These are phyloP conservation scores for Takifugu rubripes DNA, from an alignment of 2,797 vertebrate genomes.

Conservation along the genomic window DNA sequence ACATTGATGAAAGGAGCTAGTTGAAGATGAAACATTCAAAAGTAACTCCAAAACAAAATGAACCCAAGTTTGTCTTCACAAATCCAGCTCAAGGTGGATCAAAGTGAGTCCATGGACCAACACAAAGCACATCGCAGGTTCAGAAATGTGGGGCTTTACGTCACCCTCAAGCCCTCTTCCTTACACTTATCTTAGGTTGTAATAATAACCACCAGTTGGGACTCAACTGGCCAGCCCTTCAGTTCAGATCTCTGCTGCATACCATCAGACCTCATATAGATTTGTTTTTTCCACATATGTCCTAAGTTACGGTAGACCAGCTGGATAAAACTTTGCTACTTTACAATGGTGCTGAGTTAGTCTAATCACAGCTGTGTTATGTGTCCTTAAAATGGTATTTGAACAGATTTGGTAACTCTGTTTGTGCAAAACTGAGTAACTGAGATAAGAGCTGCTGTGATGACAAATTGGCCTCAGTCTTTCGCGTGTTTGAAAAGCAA, in stretches of 20 bases:
- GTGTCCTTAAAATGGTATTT: conserved; percentile 29
- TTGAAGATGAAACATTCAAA: conserved; percentile 29
- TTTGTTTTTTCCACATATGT: conserved; percentile 65
- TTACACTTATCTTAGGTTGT: conserved; percentile 64
- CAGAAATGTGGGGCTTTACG: conserved; percentile 72
- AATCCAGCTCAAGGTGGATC: conserved; percentile 69
- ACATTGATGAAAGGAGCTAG: neutral
- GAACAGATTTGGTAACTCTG: conserved; percentile 19
- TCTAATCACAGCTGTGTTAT: conserved; percentile 36
- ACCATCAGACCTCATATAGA: conserved; percentile 48
- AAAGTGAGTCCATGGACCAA: conserved; percentile 65
- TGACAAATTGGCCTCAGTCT: conserved; percentile 27
- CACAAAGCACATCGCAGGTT: conserved; percentile 57
- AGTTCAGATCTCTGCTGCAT: conserved; percentile 60
- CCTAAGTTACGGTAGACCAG: conserved; percentile 58
- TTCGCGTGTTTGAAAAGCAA: conserved; percentile 24
- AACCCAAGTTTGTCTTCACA: conserved; percentile 30
- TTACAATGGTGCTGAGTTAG: conserved; percentile 48
- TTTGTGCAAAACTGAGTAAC: conserved; percentile 44
- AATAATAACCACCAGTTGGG: conserved; percentile 69
- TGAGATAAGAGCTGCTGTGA: conserved; percentile 56
- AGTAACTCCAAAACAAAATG: conserved; percentile 21
- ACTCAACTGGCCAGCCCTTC: conserved; percentile 35
- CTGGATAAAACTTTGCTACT: conserved; percentile 40
- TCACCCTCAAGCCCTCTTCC: conserved; percentile 60